A percentile compares a stretch with the other conserved stretches of the same genome.
phyloP scores from a whole-genome alignment of 2,888 invertebrate genomes.

The Scaptomyza tumidula region DNA sequence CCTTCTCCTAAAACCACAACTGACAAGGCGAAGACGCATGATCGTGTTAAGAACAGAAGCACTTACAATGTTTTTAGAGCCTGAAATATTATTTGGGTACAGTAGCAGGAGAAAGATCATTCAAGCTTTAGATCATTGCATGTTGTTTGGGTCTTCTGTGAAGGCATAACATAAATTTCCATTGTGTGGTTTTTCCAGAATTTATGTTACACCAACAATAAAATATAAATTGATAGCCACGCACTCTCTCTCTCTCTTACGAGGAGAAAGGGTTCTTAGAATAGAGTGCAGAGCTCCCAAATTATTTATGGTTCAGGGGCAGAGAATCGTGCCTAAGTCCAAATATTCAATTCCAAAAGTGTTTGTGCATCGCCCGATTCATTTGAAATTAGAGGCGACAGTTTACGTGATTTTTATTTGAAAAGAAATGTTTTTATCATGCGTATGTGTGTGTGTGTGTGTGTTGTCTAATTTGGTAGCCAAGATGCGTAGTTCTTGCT shows the following conservation, averaged over 20 bases:
- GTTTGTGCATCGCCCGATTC: constrained; percentile 55
- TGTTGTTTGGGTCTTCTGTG: constrained; percentile 55
- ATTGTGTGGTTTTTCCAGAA: constrained; percentile 63
- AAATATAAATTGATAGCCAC: constrained; percentile 59
- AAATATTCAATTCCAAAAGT: constrained; percentile 46
- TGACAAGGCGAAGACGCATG: background rate
- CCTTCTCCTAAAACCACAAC: background rate
- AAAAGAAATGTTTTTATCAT: constrained; percentile 47
- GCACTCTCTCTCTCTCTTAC: constrained; percentile 19
- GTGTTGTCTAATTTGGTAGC: constrained; percentile 66
- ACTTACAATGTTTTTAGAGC: constrained; percentile 52
- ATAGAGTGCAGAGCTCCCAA: constrained; percentile 49
- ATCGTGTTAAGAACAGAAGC: constrained; percentile 66
- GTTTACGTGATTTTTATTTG: constrained; percentile 78
- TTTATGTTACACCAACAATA: constrained; percentile 58
- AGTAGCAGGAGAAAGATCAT: constrained; percentile 56
- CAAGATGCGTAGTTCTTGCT: constrained; percentile 36
- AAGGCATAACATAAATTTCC: constrained; percentile 75
- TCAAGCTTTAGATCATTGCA: constrained; percentile 26
- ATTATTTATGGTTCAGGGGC: constrained; percentile 70
- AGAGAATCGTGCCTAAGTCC: constrained; percentile 74
- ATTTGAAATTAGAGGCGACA: constrained; percentile 73
- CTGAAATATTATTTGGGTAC: constrained; percentile 35
- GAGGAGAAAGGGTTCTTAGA: constrained; percentile 66
- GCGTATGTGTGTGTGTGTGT: constrained; percentile 10